Conservation (phyloP, 1,140 invertebrate genomes). For the Portunus trituberculatus region DNA sequence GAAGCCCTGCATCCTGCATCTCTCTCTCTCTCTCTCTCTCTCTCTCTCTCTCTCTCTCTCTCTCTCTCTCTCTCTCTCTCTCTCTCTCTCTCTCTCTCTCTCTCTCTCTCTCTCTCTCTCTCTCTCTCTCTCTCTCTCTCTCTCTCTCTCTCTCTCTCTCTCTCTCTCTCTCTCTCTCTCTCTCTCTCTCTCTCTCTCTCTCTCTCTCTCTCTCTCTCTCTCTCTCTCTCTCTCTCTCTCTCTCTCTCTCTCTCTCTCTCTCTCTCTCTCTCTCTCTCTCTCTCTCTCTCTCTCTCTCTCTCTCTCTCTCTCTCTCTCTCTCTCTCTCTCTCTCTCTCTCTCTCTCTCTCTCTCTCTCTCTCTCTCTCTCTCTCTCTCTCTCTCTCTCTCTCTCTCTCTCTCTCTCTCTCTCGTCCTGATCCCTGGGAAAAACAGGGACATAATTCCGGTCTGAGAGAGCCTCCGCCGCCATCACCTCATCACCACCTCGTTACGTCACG, state of each 20-base stretch:
- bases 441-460: no score
- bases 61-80: constrained; percentile 17
- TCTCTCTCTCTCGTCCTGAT: not conserved
- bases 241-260: not conserved
- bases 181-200: not conserved
- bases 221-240: not conserved
- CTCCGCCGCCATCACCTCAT: no score
- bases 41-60: not conserved
- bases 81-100: not conserved
- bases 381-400: constrained; percentile 10
- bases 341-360: constrained; percentile 14
- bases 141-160: not conserved
- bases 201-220: not conserved
- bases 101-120: not conserved
- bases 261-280: not conserved
- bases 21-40: constrained; percentile 2
- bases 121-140: not conserved
- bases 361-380: not conserved
- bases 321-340: not conserved
- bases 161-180: not conserved
- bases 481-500: no score
- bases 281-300: not conserved
- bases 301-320: not conserved
- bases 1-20: not conserved
- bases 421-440: no score